Evolutionary conservation across 2,888 invertebrate genomes (phyloP), one percentile per base, ranked within the genome.

Genomic region (Platycheirus rosarum): DNA sequence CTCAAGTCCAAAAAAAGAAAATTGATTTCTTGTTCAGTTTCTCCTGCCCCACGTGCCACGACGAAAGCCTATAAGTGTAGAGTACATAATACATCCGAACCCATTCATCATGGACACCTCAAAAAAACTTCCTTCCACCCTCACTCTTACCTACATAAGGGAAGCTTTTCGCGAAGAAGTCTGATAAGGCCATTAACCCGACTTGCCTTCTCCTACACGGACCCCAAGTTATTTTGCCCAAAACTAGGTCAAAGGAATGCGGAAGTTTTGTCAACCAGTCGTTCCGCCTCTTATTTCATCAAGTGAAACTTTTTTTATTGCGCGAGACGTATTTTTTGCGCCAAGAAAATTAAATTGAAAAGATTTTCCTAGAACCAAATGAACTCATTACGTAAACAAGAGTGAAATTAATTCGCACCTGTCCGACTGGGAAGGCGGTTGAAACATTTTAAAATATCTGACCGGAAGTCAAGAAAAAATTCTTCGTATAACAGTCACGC

Each of bases 161-260:
- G n/a, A 69, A 63, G 48, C 20, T 76, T 63, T 76, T 70, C 23
- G 48, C 69, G 18, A 73, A 23, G 40, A 51, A 68, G 74, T 73
- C 78, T 74, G 79, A 69, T 63, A 44, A 79, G 79, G 79, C 69
- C 75, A 65, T 69, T 79, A 79, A 79, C 79, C 79, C 62, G 78
- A 60, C 68, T n/a, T 55, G 48, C 66, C 66, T 51, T 37, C 35
- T 23, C 57, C 23, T 29, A 4, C 32, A 46, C 20, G 60, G 48
- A 55, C 51, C 74, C n/a, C 14, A 14, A n/a, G 23, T 32, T 57
- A 23, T 63, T 79, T 49, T 57, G 35, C 29, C 49, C 49, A 44
- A 60, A 79, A 79, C 79, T 74, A 57, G 79, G 74, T 79, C 79
- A 79, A 29, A 69, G 74, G 74, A 74, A 79, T 79, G 79, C 79